Conservation (phyloP, 2,797 vertebrate species). For the Orientallactaga sibirica region DNA sequence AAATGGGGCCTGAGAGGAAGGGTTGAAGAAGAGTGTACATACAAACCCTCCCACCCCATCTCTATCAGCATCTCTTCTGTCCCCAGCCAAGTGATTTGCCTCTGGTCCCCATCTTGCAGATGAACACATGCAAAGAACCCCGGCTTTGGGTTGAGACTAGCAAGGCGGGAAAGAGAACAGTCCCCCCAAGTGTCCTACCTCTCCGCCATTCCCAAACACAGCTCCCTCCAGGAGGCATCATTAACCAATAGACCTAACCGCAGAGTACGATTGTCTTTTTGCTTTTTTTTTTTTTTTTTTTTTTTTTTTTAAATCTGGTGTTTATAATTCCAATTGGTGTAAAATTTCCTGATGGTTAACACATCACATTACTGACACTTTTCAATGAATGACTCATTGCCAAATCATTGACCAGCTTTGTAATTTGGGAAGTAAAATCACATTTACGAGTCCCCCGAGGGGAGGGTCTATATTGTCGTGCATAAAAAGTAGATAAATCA, state of each 20-base stretch:
- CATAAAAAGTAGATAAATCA: constrained; percentile 92
- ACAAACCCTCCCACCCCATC: fast-evolving
- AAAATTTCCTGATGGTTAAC: constrained; percentile 91
- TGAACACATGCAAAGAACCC: background rate
- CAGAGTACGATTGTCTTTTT: constrained; percentile 71
- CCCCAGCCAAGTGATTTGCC: background rate
- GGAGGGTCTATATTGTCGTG: constrained; percentile 87
- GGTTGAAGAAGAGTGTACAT: fast-evolving
- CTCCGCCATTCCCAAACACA: background rate
- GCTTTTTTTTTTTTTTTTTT: background rate
- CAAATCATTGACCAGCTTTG: constrained; percentile 89
- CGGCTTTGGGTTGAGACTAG: no score
- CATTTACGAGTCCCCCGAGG: constrained; percentile 89
- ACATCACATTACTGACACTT: constrained; percentile 89
- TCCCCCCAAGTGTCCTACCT: background rate
- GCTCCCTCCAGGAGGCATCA: constrained; percentile 29
- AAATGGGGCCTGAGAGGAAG: background rate
- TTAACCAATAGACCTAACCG: constrained; percentile 80
- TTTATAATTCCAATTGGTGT: constrained; percentile 92
- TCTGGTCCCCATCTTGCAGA: background rate
- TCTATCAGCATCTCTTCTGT: background rate
- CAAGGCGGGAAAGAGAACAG: background rate
- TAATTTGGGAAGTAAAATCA: constrained; percentile 90
- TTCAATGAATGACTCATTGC: constrained; percentile 90
- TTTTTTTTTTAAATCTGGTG: constrained; percentile 86